phyloP scores from a whole-genome alignment of 2,797 vertebrate genomes.

The Amazona finschi region DNA sequence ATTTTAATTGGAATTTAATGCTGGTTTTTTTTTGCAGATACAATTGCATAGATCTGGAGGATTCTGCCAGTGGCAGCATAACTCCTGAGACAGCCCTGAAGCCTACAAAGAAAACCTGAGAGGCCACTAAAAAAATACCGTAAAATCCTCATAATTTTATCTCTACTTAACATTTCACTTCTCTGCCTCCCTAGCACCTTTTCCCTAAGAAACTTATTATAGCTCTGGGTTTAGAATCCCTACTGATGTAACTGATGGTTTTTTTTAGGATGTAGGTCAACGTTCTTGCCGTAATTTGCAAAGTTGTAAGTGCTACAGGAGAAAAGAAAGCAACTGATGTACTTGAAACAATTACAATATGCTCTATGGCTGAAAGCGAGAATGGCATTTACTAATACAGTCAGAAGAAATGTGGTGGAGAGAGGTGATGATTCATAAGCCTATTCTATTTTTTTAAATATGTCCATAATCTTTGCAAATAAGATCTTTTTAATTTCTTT shows the following conservation, averaged over 20 bases:
- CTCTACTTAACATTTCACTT: not conserved
- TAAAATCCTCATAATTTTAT: slow-evolving; percentile 10
- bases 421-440: not conserved
- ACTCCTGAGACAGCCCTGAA: not conserved
- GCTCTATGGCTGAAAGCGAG: not conserved
- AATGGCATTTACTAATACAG: not conserved
- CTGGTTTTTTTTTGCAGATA: not conserved
- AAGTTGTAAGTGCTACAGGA: not conserved
- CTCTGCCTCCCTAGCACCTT: not conserved
- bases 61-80: not conserved
- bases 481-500: not conserved
- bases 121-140: not conserved
- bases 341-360: not conserved
- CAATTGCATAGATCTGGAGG: not conserved
- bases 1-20: slow-evolving; percentile 32
- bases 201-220: not conserved
- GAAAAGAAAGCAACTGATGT: not conserved
- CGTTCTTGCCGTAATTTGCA: not conserved
- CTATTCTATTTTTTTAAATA: not conserved
- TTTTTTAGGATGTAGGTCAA: not conserved
- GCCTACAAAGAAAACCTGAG: not conserved
- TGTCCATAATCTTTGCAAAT: not conserved
- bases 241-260: not conserved
- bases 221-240: not conserved
- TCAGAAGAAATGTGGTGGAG: not conserved